Conservation (phyloP, 2,888 invertebrate genomes). For the Leptinotarsa tumamoca region DNA sequence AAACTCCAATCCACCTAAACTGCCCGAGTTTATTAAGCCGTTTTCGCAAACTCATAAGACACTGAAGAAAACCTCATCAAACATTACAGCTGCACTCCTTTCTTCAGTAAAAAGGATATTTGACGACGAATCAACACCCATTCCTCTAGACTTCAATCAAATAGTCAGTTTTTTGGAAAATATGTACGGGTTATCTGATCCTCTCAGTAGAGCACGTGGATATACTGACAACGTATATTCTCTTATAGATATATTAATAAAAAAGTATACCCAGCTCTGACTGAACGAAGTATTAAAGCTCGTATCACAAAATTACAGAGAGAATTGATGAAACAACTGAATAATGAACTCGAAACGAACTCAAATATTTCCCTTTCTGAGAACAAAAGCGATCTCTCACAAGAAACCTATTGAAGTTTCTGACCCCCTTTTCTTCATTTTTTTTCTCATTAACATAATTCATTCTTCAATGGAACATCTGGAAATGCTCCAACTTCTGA, state of each 20-base stretch:
- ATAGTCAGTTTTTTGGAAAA: not conserved
- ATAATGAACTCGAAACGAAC: not conserved
- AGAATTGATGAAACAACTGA: not conserved
- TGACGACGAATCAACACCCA: not conserved
- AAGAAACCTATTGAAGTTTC: not conserved
- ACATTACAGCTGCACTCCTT: too few relatives aligned
- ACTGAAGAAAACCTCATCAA: too few relatives aligned
- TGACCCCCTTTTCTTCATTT: not conserved
- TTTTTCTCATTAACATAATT: not conserved
- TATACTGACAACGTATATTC: not conserved
- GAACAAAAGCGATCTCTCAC: too few relatives aligned
- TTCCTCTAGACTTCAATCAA: not conserved
- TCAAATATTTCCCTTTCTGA: too few relatives aligned
- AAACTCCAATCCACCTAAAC: not conserved
- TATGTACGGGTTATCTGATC: not conserved
- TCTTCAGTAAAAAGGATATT: too few relatives aligned
- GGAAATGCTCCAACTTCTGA: too few relatives aligned
- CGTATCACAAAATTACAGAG: not conserved
- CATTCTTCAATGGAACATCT: too few relatives aligned
- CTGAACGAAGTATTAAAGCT: too few relatives aligned
- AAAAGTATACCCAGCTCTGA: too few relatives aligned
- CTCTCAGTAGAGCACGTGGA: not conserved
- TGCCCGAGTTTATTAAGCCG: not conserved
- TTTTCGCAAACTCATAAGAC: not conserved
- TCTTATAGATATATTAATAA: not conserved